Base-by-base conservation (phyloP, 2,888 invertebrate species). In the Pelosia muscerda region DNA sequence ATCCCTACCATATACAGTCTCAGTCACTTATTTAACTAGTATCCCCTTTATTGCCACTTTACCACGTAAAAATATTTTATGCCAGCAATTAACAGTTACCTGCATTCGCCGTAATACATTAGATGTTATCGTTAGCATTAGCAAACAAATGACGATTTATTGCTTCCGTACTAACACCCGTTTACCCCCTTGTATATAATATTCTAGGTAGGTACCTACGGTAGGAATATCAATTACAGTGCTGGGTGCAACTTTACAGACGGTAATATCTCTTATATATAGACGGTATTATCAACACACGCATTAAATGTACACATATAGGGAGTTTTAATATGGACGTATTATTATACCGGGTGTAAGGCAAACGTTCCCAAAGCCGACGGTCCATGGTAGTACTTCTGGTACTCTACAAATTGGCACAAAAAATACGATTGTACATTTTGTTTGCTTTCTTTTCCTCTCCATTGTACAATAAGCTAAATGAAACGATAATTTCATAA, bases 191-290 rank as follows among this genome's bases (percentile, higher is more conserved):
- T 42, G 19, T 58, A 26, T 58, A 11, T 59, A 56, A 26, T 15
- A 53, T 38, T 58, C 15, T 26, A 38, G 26, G 56, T 55, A n/a
- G n/a, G n/a, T n/a, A n/a, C n/a, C n/a, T n/a, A 67, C 63, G 64
- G 75, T 68, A 75, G 83, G 79, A 83, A 82, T 81, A 82, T 79
- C 77, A 79, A 83, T 83, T 81, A 78, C 72, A 69, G 63, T 72
- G 76, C 76, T 38, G 38, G 38, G 74, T 58, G 67, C 63, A 83
- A 84, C 81, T 83, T 84, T 76, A 74, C 78, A 84, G 85, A 82
- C 81, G 75, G 76, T 75, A 75, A 72, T 75, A 73, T 77, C 75
- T 70, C 62, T 62, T 38, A 49, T 49, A 69, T 63, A n/a, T n/a
- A n/a, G n/a, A n/a, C n/a, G n/a, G n/a, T n/a, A n/a, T n/a, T n/a